phyloP scores from a whole-genome alignment of 2,113 vertebrate species.

The Prionailurus bengalensis region DNA sequence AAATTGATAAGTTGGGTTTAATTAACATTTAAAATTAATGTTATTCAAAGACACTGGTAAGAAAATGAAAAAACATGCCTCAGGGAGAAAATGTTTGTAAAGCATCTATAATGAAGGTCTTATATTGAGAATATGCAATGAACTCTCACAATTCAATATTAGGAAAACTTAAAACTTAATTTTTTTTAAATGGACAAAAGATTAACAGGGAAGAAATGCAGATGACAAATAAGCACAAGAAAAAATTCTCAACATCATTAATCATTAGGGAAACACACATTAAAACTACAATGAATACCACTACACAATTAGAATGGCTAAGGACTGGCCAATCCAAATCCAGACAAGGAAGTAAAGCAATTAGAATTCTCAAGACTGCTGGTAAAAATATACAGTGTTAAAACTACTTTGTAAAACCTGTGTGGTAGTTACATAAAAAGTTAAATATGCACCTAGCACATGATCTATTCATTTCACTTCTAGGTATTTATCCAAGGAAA shows the following conservation, averaged over 20 bases:
- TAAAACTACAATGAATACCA: neutral
- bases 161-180: neutral
- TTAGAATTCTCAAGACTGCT: neutral
- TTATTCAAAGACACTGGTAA: neutral
- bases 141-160: neutral
- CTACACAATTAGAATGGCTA: neutral
- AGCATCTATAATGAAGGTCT: neutral
- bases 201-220: neutral
- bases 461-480: neutral
- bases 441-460: neutral
- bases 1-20: neutral
- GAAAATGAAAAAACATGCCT: neutral
- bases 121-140: neutral
- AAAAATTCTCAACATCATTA: neutral
- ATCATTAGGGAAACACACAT: slow-evolving; percentile 19
- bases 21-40: slow-evolving; percentile 34
- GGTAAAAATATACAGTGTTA: neutral
- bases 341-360: neutral
- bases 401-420: neutral
- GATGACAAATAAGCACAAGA: neutral
- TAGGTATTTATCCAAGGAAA: neutral
- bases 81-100: neutral
- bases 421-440: neutral
- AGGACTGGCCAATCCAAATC: neutral
- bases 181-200: neutral